These are phyloP conservation scores for Pterostichus madidus DNA, from an alignment of 2,888 invertebrate species.

Conservation along the genomic window DNA sequence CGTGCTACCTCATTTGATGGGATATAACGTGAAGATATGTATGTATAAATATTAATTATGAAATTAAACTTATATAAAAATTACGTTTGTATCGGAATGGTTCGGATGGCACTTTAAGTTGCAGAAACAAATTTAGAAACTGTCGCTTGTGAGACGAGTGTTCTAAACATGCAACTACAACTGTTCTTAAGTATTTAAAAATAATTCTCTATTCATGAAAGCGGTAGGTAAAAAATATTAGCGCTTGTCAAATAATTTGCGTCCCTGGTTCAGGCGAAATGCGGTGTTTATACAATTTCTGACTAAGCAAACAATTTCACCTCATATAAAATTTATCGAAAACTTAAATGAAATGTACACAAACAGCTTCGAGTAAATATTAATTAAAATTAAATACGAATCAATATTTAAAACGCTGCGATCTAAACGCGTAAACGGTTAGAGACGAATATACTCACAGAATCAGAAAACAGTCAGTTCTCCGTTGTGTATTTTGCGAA, in stretches of 20 bases:
- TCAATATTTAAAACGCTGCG: constrained; percentile 37
- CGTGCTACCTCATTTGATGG: too few relatives aligned
- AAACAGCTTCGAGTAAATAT: constrained; percentile 46
- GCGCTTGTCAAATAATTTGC: constrained; percentile 10
- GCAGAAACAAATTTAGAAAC: too few relatives aligned
- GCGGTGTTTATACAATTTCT: constrained; percentile 38
- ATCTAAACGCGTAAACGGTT: constrained; percentile 7
- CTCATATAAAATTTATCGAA: constrained; percentile 55
- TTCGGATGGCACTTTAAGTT: too few relatives aligned
- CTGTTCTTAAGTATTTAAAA: too few relatives aligned
- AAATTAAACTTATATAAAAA: too few relatives aligned
- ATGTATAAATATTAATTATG: too few relatives aligned
- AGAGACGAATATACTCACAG: background rate
- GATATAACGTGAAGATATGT: too few relatives aligned
- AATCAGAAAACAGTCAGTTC: background rate
- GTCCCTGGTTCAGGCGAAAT: background rate
- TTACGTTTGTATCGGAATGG: too few relatives aligned
- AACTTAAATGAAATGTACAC: constrained; percentile 54
- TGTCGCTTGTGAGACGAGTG: too few relatives aligned
- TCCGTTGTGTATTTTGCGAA: constrained; percentile 2
- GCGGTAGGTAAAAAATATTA: constrained; percentile 7
- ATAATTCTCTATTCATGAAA: background rate
- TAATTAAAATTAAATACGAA: constrained; percentile 53
- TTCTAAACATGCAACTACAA: too few relatives aligned
- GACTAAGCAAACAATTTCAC: constrained; percentile 44